Conservation (phyloP, 2,113 vertebrate species). For the Oncorhynchus tshawytscha region DNA sequence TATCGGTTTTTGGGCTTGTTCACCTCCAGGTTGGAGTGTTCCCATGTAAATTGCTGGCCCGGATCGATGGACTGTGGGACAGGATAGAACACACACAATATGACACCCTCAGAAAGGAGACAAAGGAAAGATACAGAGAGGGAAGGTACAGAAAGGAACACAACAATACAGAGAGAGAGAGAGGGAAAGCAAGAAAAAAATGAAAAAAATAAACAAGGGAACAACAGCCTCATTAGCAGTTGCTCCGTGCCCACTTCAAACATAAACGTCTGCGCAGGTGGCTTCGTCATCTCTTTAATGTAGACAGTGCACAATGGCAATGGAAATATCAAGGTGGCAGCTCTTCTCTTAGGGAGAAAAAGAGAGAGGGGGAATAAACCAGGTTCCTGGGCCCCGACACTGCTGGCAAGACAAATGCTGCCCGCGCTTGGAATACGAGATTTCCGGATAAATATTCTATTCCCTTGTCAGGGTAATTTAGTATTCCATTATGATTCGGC, state of each 20-base stretch:
- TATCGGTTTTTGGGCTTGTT: conserved; percentile 99
- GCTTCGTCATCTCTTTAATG: conserved; percentile 48
- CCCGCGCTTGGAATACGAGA: conserved; percentile 40
- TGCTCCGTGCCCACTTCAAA: too few species aligned
- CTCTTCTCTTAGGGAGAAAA: conserved; percentile 17
- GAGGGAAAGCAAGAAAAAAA: background rate
- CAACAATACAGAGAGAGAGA: background rate
- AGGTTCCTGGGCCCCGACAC: background rate
- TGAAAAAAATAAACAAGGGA: background rate
- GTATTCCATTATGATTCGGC: conserved; percentile 65
- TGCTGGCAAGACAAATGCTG: conserved; percentile 52
- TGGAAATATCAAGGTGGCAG: conserved; percentile 50
- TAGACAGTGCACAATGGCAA: conserved; percentile 47
- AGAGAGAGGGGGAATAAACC: background rate
- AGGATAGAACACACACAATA: background rate
- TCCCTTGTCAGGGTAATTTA: conserved; percentile 66
- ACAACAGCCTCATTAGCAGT: conserved; percentile 29
- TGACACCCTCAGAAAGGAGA: too few species aligned
- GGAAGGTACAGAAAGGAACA: background rate
- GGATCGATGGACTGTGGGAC: conserved; percentile 91
- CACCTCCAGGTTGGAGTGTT: conserved; percentile 97
- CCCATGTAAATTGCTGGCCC: conserved; percentile 99
- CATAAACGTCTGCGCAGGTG: too few species aligned
- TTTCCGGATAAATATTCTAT: conserved; percentile 64
- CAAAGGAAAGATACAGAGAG: too few species aligned